A percentile compares a stretch with the other conserved stretches of the same genome.
Conservation (phyloP, 2,113 vertebrate genomes). For the Siniperca knerii region DNA sequence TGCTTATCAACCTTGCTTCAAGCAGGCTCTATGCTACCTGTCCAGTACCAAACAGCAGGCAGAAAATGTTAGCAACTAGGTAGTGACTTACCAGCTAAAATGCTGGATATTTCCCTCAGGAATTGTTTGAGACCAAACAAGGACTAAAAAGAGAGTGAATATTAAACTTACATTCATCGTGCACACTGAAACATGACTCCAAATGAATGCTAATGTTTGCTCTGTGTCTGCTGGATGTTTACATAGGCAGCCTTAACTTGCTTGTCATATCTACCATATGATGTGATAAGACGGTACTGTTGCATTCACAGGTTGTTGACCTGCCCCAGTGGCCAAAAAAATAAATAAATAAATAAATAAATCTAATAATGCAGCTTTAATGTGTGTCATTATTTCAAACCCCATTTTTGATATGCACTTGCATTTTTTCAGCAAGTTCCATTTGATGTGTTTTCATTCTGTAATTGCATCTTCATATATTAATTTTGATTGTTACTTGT, state of each 20-base stretch:
- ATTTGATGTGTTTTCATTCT: not conserved
- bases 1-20: not conserved
- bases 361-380: not conserved
- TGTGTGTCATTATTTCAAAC: not conserved
- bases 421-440: not conserved
- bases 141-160: not conserved
- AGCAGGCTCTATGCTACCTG: too few relatives aligned
- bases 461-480: not conserved
- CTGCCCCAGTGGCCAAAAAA: not conserved
- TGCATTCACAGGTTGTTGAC: not conserved
- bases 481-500: not conserved
- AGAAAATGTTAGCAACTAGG: not conserved
- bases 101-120: not conserved
- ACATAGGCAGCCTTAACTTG: not conserved
- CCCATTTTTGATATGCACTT: not conserved
- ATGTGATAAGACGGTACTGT: not conserved
- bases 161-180: not conserved
- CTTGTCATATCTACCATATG: not conserved
- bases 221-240: not conserved
- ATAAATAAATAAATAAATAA: not conserved
- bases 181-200: not conserved
- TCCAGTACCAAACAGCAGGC: not conserved
- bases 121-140: not conserved
- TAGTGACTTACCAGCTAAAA: not conserved
- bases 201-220: not conserved